Conservation (phyloP, 2,888 invertebrate species). For the Kuschelorhynchus macadamiae region DNA sequence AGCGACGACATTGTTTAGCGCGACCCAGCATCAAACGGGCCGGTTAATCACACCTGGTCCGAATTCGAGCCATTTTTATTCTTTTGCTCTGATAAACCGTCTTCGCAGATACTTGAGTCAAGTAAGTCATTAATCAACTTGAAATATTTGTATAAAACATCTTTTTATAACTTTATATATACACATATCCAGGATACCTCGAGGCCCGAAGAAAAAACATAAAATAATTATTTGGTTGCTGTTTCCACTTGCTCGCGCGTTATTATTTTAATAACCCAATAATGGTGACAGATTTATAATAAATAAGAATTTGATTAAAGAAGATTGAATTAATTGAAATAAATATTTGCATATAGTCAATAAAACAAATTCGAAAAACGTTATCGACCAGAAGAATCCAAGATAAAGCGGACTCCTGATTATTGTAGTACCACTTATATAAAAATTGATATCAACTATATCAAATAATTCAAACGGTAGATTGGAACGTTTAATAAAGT, state of each 20-base stretch:
- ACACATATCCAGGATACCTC: conserved; percentile 38
- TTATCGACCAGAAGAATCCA: too few species aligned
- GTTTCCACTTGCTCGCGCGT: background rate
- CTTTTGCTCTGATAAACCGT: conserved; percentile 51
- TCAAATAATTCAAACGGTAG: too few species aligned
- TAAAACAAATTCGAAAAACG: too few species aligned
- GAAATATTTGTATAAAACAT: conserved; percentile 49
- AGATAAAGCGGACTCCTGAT: too few species aligned
- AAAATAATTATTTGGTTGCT: conserved; percentile 28
- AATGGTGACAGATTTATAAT: background rate
- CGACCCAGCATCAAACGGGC: conserved; percentile 50
- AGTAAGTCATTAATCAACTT: conserved; percentile 49
- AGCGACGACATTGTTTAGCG: conserved; percentile 52
- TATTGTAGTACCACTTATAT: too few species aligned
- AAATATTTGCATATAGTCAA: too few species aligned
- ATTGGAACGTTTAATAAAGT: too few species aligned
- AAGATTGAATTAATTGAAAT: too few species aligned
- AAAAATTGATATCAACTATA: too few species aligned
- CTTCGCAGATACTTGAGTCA: conserved; percentile 44
- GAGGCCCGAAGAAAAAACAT: conserved; percentile 21
- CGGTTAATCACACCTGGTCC: conserved; percentile 52
- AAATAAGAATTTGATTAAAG: too few species aligned
- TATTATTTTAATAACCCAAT: background rate
- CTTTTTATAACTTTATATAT: conserved; percentile 47
- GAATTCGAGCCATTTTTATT: conserved; percentile 52